A percentile compares a stretch with the other conserved stretches of the same genome.
phyloP scores from a whole-genome alignment of 2,797 vertebrate genomes.

The Cetoscarus ocellatus region DNA sequence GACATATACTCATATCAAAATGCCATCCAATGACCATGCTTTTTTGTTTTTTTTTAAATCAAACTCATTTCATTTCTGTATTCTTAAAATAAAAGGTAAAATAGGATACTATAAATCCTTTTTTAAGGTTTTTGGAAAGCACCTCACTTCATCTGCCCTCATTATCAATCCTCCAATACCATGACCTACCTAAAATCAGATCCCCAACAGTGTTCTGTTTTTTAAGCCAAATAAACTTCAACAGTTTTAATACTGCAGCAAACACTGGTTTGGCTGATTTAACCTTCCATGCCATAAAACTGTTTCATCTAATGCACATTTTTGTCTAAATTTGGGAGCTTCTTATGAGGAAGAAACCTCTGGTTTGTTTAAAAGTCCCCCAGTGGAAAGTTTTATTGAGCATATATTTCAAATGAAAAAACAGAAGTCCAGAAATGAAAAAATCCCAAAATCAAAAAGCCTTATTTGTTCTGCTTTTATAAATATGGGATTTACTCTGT shows the following conservation, averaged over 20 bases:
- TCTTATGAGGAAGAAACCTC: background rate
- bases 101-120: too few relatives aligned
- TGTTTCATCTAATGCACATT: background rate
- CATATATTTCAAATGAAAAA: background rate
- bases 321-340: background rate
- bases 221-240: background rate
- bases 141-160: too few relatives aligned
- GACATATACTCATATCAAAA: too few relatives aligned
- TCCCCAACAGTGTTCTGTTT: background rate
- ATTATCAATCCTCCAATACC: too few relatives aligned
- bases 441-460: background rate
- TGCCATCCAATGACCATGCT: too few relatives aligned
- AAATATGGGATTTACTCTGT: background rate
- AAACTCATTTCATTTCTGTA: too few relatives aligned
- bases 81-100: too few relatives aligned
- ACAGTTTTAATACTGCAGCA: background rate
- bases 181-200: background rate
- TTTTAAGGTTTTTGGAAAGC: too few relatives aligned
- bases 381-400: background rate
- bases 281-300: conserved; percentile 42
- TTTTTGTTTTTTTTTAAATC: too few relatives aligned
- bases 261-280: background rate
- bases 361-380: background rate
- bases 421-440: conserved; percentile 5
- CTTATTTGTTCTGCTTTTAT: background rate